phyloP scores from a whole-genome alignment of 2,888 invertebrate genomes.

The Volucella inflata region DNA sequence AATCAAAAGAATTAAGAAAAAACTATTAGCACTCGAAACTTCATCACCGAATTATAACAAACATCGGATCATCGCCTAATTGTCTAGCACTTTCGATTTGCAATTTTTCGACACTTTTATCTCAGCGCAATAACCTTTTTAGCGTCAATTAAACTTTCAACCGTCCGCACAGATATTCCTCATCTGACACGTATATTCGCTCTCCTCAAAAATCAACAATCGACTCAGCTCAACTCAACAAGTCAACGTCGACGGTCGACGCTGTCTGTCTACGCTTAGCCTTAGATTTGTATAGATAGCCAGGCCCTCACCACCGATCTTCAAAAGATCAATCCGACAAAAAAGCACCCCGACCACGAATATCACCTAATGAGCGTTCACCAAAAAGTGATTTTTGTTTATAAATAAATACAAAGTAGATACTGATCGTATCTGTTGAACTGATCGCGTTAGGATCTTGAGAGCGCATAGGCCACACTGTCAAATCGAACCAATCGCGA shows the following conservation, averaged over 20 bases:
- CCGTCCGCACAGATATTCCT: constrained; percentile 80
- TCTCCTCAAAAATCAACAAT: constrained; percentile 76
- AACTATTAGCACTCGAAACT: constrained; percentile 57
- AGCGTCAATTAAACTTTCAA: constrained; percentile 82
- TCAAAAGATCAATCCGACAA: constrained; percentile 58
- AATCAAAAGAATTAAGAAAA: background rate
- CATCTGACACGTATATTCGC: constrained; percentile 79
- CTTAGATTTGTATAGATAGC: constrained; percentile 68
- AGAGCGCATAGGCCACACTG: constrained; percentile 48
- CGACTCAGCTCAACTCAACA: constrained; percentile 76
- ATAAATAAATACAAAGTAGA: constrained; percentile 67
- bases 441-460: constrained; percentile 33
- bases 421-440: constrained; percentile 52
- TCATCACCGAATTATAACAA: constrained; percentile 73
- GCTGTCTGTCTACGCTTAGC: constrained; percentile 72
- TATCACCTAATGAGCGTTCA: constrained; percentile 69
- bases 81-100: constrained; percentile 79
- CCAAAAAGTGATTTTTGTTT: constrained; percentile 71
- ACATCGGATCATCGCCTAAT: constrained; percentile 78
- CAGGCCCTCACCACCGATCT: constrained; percentile 63
- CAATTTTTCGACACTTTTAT: constrained; percentile 79
- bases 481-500: constrained; percentile 51
- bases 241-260: constrained; percentile 73
- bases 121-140: constrained; percentile 79
- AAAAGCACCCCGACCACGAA: constrained; percentile 64